Percentiles rank a stretch among this genome's conserved stretches.
phyloP scores from a whole-genome alignment of 2,888 invertebrate species.

The Thereva unica region DNA sequence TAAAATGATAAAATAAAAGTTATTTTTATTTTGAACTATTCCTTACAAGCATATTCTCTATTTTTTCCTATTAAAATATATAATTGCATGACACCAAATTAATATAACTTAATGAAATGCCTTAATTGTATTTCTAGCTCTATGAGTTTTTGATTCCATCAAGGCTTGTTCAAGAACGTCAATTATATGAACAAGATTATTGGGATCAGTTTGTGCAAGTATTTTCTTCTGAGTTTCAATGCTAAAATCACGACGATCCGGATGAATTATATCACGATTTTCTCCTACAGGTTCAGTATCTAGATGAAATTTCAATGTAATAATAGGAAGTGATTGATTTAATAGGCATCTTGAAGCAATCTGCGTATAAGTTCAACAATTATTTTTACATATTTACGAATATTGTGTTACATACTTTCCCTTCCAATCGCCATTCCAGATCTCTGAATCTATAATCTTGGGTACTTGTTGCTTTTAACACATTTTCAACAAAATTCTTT shows the following conservation, averaged over 20 bases:
- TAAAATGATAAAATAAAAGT: constrained; percentile 4
- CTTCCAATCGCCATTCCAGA: constrained; percentile 70
- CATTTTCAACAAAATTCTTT: constrained; percentile 52
- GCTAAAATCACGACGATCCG: constrained; percentile 41
- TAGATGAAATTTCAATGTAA: constrained; percentile 64
- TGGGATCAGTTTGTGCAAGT: constrained; percentile 64
- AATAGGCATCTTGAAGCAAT: constrained; percentile 64
- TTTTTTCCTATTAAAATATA: too few species aligned
- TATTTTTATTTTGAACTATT: too few species aligned
- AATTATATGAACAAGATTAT: constrained; percentile 66
- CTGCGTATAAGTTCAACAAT: constrained; percentile 50
- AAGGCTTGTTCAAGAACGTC: constrained; percentile 67
- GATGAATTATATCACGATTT: constrained; percentile 51
- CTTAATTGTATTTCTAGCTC: constrained; percentile 54
- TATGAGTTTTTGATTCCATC: constrained; percentile 64
- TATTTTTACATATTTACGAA: not conserved
- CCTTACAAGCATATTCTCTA: too few species aligned
- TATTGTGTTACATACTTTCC: constrained; percentile 44
- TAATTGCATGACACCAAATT: too few species aligned
- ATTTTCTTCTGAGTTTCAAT: constrained; percentile 55
- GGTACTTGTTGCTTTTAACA: constrained; percentile 53
- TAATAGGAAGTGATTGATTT: constrained; percentile 63
- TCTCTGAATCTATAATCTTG: constrained; percentile 58
- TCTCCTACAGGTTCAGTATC: constrained; percentile 57
- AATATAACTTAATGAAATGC: constrained; percentile 49